phyloP scores from a whole-genome alignment of 2,113 vertebrate species.

The Chascanopsetta lugubris region DNA sequence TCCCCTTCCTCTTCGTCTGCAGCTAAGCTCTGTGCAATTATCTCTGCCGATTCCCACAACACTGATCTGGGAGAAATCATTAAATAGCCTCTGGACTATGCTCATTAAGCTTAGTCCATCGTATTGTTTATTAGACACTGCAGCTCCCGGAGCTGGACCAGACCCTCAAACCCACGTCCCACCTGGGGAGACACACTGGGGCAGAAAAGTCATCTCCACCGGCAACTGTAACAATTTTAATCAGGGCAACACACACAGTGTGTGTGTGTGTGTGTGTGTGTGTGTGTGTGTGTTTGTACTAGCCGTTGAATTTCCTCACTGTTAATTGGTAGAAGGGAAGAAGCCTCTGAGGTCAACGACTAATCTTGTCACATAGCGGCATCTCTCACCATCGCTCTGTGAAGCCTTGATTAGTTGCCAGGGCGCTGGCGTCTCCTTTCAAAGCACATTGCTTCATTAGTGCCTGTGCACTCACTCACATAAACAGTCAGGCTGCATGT shows the following conservation, averaged over 20 bases:
- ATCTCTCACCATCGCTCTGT: slow-evolving; percentile 42
- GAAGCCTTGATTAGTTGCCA: slow-evolving; percentile 62
- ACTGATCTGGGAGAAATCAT: slow-evolving; percentile 74
- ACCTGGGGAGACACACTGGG: slow-evolving; percentile 45
- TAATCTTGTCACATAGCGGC: slow-evolving; percentile 62
- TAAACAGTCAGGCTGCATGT: slow-evolving; percentile 4
- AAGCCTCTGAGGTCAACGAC: slow-evolving; percentile 65
- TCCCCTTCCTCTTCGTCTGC: slow-evolving; percentile 51
- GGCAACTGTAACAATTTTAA: slow-evolving; percentile 52
- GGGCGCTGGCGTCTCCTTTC: slow-evolving; percentile 43
- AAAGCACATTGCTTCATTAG: slow-evolving; percentile 61
- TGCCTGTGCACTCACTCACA: slow-evolving; percentile 1
- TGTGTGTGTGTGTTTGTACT: slow-evolving; percentile 43
- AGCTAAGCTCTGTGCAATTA: slow-evolving; percentile 69
- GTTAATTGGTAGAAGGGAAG: slow-evolving; percentile 77
- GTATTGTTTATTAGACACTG: slow-evolving; percentile 60
- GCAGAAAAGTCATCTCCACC: slow-evolving; percentile 49
- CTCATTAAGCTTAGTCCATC: slow-evolving; percentile 70
- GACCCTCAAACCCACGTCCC: slow-evolving; percentile 35
- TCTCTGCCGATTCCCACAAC: slow-evolving; percentile 56
- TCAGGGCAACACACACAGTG: slow-evolving; percentile 36
- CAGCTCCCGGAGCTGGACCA: slow-evolving; percentile 21
- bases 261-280: slow-evolving; percentile 27
- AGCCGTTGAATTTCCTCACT: slow-evolving; percentile 55
- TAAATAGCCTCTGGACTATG: slow-evolving; percentile 67